Percentiles rank a stretch among this genome's conserved stretches.
These are phyloP conservation scores for Habropoda laboriosa DNA, from an alignment of 1,140 invertebrate species.

Conservation along the genomic window DNA sequence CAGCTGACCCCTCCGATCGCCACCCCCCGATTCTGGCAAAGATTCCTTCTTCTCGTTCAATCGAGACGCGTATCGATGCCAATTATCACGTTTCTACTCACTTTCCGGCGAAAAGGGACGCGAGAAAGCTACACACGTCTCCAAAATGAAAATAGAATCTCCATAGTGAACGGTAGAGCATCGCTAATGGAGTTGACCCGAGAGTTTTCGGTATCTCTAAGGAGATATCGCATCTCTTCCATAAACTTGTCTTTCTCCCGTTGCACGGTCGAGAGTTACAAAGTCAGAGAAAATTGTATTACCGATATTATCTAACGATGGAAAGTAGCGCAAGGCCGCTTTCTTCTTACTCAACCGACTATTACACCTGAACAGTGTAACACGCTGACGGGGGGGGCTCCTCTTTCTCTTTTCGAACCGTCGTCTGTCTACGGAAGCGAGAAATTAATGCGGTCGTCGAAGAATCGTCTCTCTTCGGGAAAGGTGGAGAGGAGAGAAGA, in stretches of 20 bases:
- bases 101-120: not conserved
- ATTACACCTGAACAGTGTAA: slow-evolving; percentile 67
- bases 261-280: not conserved
- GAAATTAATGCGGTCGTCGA: slow-evolving; percentile 65
- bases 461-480: slow-evolving; percentile 40
- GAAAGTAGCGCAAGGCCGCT: slow-evolving; percentile 76
- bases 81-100: not conserved
- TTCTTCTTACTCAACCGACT: slow-evolving; percentile 76
- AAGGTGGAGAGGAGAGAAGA: not conserved
- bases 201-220: not conserved
- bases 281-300: slow-evolving; percentile 71
- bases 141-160: not conserved
- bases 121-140: not conserved
- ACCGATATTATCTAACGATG: slow-evolving; percentile 76
- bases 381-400: slow-evolving; percentile 22
- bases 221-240: too few relatives aligned
- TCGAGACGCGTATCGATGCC: not conserved
- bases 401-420: slow-evolving; percentile 64
- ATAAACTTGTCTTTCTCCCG: not conserved
- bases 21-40: too few relatives aligned
- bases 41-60: not conserved
- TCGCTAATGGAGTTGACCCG: too few relatives aligned
- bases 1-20: too few relatives aligned
- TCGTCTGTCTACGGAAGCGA: slow-evolving; percentile 58
- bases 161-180: not conserved